Base-by-base conservation (phyloP, 2,797 vertebrate species). In the Antrozous pallidus region DNA sequence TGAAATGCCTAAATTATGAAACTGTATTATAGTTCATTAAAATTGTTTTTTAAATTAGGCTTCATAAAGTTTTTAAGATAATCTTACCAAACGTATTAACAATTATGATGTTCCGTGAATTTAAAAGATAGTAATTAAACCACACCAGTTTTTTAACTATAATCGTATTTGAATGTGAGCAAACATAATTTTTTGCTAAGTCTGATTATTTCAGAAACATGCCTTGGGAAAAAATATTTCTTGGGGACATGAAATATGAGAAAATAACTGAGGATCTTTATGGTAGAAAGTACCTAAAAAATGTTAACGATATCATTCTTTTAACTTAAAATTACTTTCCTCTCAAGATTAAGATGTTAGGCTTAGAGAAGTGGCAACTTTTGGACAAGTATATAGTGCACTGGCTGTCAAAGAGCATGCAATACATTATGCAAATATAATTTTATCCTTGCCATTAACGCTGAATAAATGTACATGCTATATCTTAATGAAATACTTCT, bases 381-480 rank as follows among this genome's bases (percentile, higher is more conserved):
- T 85, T 93, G 42, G 38, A 90, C 28, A 73, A 95, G 88, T 31
- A 70, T 61, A 14, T 38, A 88, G 45, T 17, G n/a, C 31, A 2
- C 31, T 81, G 17, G 22, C 33, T 95, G 90, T 95, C 28, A 67
- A 67, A 90, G 36, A 83, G 13, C 51, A 69, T 33, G 63, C 6
- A 28, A 40, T 79, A 78, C n/a, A 81, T 73, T 93, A 86, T 80
- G 47, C 70, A 93, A 88, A 90, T 94, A 17, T 49, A 88, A 89
- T 95, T 95, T 88, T 77, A 77, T 61, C 51, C 54, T 87, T 26
- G 4, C 47, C 70, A 4, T 73, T 73, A 83, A 95, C 78, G 70
- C 88, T 91, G 91, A 95, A 97, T 90, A 95, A 91, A 95, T 90
- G 77, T 28, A 88, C 65, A 38, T 47, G 20, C 42, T 14, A 1